phyloP scores from a whole-genome alignment of 2,797 vertebrate genomes.

The Numenius phaeopus region DNA sequence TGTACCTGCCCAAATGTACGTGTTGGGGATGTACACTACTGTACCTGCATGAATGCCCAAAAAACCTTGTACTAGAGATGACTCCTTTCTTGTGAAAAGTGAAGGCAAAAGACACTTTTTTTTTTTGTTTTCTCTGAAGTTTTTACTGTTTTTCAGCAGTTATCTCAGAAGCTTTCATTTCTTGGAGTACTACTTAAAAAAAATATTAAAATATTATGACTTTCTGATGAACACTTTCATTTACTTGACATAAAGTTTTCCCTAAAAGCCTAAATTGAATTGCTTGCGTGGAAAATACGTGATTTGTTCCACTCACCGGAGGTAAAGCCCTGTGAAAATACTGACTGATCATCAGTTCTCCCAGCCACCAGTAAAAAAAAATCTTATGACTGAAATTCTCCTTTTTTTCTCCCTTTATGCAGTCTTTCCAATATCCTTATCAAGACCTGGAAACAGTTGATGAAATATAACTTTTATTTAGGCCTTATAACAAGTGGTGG shows the following conservation, averaged over 20 bases:
- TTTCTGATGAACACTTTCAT: neutral
- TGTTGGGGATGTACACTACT: neutral
- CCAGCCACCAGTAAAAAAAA: fast-evolving
- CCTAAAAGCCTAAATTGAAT: neutral
- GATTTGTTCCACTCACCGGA: neutral
- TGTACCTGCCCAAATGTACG: neutral
- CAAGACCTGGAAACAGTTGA: neutral
- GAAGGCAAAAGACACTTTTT: neutral
- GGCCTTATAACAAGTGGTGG: neutral
- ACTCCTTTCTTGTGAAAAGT: neutral
- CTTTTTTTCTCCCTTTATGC: neutral
- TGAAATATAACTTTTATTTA: slow-evolving; percentile 16
- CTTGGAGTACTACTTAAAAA: neutral
- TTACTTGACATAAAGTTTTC: neutral
- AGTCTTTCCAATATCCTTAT: neutral
- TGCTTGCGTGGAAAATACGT: neutral
- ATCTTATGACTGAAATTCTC: fast-evolving
- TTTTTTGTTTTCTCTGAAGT: neutral
- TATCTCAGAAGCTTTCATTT: neutral
- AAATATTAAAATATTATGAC: too few relatives aligned
- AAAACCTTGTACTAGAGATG: neutral
- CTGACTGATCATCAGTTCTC: neutral
- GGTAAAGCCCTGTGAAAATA: neutral
- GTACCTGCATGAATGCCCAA: neutral
- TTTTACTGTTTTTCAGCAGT: neutral